Conservation (phyloP, 2,113 vertebrate genomes). For the Tetrao urogallus region DNA sequence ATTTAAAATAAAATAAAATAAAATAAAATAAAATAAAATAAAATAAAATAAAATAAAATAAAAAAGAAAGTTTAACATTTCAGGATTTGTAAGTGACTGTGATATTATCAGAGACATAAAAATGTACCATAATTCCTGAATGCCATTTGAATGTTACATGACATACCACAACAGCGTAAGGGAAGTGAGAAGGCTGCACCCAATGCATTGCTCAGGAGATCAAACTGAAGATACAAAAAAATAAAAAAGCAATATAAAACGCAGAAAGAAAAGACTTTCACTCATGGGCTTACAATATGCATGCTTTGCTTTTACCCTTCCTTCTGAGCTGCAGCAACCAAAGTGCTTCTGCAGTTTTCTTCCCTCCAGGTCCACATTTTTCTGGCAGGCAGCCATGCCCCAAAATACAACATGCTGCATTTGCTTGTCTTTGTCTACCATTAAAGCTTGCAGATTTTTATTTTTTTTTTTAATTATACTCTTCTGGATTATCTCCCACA, state of each 20-base stretch:
- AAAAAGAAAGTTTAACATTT: neutral
- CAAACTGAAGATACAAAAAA: neutral
- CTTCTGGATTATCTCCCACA: neutral
- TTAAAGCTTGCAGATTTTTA: neutral
- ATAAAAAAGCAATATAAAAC: neutral
- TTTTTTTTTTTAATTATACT: neutral
- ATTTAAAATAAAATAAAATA: no score
- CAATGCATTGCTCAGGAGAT: neutral
- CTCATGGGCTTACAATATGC: neutral
- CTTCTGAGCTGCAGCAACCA: neutral
- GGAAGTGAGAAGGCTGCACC: neutral
- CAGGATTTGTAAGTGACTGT: neutral
- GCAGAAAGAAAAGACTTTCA: neutral
- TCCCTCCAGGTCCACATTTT: neutral
- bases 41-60: no score
- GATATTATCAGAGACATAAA: neutral
- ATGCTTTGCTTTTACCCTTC: neutral
- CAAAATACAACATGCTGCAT: neutral
- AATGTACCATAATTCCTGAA: neutral
- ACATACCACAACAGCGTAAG: neutral
- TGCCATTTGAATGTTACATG: neutral
- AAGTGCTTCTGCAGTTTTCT: neutral
- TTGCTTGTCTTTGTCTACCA: neutral
- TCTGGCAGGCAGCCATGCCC: neutral
- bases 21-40: no score